Evolutionary conservation across 1,140 invertebrate species (phyloP).

Genomic region (Magallana angulata): DNA sequence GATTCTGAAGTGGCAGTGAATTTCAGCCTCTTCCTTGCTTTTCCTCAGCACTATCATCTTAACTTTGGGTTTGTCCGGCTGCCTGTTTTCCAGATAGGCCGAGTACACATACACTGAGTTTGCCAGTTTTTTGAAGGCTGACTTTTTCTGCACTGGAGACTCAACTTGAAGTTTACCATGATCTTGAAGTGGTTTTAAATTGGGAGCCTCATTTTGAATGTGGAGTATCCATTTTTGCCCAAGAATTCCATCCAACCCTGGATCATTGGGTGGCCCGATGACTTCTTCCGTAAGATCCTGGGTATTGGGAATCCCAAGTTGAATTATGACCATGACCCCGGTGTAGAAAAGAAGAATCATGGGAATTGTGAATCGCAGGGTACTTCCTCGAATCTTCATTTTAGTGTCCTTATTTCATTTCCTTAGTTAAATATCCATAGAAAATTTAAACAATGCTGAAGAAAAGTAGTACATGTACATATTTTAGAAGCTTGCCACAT

Average conservation of each 20-base stretch:
- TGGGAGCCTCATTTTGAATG: neutral
- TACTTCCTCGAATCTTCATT: neutral
- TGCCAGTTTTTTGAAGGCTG: slow-evolving; percentile 53
- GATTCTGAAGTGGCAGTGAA: slow-evolving; percentile 61
- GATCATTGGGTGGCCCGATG: neutral
- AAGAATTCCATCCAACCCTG: slow-evolving; percentile 28
- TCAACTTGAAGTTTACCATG: neutral
- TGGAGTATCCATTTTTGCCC: neutral
- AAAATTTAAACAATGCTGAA: neutral
- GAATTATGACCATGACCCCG: slow-evolving; percentile 20
- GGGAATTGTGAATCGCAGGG: slow-evolving; percentile 24
- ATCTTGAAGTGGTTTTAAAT: neutral
- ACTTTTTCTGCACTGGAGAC: slow-evolving; percentile 5
- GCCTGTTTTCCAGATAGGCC: slow-evolving; percentile 66
- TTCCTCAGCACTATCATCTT: slow-evolving; percentile 61
- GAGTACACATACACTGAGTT: slow-evolving; percentile 62
- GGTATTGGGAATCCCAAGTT: slow-evolving; percentile 32
- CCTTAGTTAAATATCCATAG: too few species aligned
- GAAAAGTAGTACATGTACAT: neutral
- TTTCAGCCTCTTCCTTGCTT: slow-evolving; percentile 41
- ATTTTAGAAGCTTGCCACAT: neutral
- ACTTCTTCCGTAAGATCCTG: neutral
- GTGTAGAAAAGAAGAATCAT: slow-evolving; percentile 25
- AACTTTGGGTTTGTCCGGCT: slow-evolving; percentile 25
- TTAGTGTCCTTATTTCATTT: neutral